Evolutionary conservation across 2,113 vertebrate genomes (phyloP), one percentile per base, ranked within the genome.

Genomic region (Hyaena hyaena): DNA sequence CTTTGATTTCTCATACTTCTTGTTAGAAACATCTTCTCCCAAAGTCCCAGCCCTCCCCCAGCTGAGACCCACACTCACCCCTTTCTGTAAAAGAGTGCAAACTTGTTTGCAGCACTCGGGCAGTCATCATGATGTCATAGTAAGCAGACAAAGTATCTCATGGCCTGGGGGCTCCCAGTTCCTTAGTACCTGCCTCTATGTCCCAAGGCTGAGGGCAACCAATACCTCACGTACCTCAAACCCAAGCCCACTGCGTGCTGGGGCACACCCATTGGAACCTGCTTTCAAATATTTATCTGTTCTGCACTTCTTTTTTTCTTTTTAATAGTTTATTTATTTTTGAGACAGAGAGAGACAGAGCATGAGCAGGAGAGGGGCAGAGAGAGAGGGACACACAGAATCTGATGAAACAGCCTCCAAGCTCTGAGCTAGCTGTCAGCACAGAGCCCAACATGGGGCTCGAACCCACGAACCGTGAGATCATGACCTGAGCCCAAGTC

Each of bases 1-100:
- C 45, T 95, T 71, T 61, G 11, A 66, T 90, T 77, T 77, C 55
- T 82, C 66, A 74, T 45, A 63, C 28, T 93, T 69, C 23, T 93
- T 69, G 45, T 84, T 58, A 35, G 16, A 92, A 94, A 33, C 21
- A 66, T 91, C 66, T 80, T 93, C 83, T 93, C 73, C 74, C 43
- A 48, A 76, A 89, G 58, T 35, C 48, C 26, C 63, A 93, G 3
- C 39, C 74, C 76, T 58, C 48, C 3, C 14, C 16, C 10, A 79
- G 23, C 33, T 48, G 95, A 88, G 19, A 80, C 31, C 28, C 9
- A 92, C 0, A 50, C 7, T 73, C 33, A 33, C 10, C 92, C 11
- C 24, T 71, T 87, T 90, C 33, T 86, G 4, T 55, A 88, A 68
- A 74, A 96, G 66, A 82, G 15, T 2, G 8, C 33, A 76, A 39